Evolutionary conservation across 2,113 vertebrate genomes (phyloP).

Genomic region (Leucoraja erinaceus): DNA sequence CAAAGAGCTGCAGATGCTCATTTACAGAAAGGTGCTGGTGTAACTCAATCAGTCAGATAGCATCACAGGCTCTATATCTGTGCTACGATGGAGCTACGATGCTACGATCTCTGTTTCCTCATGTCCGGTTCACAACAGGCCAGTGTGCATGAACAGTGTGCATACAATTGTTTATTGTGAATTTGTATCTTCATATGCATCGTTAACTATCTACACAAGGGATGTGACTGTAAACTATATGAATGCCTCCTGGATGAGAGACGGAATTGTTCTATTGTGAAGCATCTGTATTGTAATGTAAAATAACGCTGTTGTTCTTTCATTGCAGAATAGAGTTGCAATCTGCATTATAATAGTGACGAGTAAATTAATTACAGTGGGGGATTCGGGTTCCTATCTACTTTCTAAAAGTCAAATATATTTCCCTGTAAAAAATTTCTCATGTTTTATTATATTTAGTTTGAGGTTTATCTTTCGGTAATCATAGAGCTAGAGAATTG

Average conservation of each 20-base stretch:
- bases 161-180: background rate
- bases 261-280: background rate
- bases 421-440: background rate
- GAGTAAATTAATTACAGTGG: background rate
- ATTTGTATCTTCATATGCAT: too few species aligned
- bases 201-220: too few species aligned
- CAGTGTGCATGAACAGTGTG: too few species aligned
- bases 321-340: background rate
- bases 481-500: background rate
- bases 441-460: background rate
- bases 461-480: background rate
- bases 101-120: too few species aligned
- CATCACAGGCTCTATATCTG: background rate
- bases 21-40: too few species aligned
- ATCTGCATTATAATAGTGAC: background rate
- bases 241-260: background rate
- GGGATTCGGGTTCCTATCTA: background rate
- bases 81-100: background rate
- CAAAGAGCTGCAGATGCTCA: too few species aligned
- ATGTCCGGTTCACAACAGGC: too few species aligned
- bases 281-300: background rate
- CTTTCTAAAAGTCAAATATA: conserved; percentile 1
- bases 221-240: background rate
- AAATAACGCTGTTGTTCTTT: background rate
- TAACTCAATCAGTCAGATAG: too few species aligned